phyloP scores from a whole-genome alignment of 2,797 vertebrate species.

The Protonibea diacanthus region DNA sequence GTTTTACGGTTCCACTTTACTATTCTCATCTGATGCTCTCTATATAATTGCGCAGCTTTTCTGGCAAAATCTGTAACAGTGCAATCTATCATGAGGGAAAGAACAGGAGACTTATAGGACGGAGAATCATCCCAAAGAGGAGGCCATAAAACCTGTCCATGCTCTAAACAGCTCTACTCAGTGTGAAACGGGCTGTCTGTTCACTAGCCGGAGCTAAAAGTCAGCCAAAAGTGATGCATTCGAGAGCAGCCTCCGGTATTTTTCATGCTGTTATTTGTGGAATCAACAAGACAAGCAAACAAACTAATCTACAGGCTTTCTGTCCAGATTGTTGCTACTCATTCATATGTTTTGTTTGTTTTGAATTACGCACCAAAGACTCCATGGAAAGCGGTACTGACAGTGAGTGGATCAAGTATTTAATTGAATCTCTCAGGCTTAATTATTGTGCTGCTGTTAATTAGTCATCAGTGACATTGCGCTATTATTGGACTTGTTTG shows the following conservation, averaged over 20 bases:
- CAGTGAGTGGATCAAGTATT: background rate
- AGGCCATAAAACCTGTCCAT: slow-evolving; percentile 22
- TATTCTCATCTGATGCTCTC: slow-evolving; percentile 59
- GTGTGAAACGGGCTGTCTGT: background rate
- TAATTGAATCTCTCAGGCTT: no score
- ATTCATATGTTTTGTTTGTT: background rate
- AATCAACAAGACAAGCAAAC: background rate
- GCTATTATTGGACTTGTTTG: background rate
- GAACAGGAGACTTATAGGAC: slow-evolving; percentile 7
- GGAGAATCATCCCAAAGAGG: slow-evolving; percentile 21
- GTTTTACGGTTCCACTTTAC: slow-evolving; percentile 62
- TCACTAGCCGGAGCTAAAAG: background rate
- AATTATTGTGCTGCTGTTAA: background rate
- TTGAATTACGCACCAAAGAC: background rate
- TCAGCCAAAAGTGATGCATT: background rate
- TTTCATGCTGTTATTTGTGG: background rate
- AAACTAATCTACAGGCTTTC: background rate
- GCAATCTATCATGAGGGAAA: slow-evolving; percentile 44
- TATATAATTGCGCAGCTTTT: slow-evolving; percentile 57
- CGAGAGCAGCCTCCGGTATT: no score
- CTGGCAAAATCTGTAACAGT: slow-evolving; percentile 31
- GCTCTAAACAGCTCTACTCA: background rate
- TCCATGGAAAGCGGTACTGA: background rate
- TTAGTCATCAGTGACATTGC: background rate
- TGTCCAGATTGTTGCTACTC: background rate